phyloP scores from a whole-genome alignment of 2,888 invertebrate genomes.

The Euplagia quadripunctaria region DNA sequence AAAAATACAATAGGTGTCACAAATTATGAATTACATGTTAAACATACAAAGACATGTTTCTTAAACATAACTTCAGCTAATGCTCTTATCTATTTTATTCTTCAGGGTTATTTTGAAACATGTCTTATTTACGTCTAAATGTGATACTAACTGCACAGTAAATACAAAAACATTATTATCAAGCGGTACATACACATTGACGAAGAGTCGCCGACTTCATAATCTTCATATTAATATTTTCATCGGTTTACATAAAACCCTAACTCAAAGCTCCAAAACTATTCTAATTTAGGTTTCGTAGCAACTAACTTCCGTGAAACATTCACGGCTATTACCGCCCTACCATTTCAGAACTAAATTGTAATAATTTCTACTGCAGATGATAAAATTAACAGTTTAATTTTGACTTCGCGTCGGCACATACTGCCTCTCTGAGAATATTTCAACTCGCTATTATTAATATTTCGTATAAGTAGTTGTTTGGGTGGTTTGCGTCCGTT shows the following conservation, averaged over 20 bases:
- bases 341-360: slow-evolving; percentile 36
- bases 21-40: too few relatives aligned
- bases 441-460: slow-evolving; percentile 52
- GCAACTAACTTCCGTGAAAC: slow-evolving; percentile 12
- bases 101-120: too few relatives aligned
- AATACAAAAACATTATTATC: too few relatives aligned
- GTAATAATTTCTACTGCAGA: slow-evolving; percentile 41
- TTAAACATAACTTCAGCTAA: too few relatives aligned
- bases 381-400: slow-evolving; percentile 47
- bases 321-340: slow-evolving; percentile 13
- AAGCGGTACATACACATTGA: too few relatives aligned
- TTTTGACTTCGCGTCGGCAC: slow-evolving; percentile 33
- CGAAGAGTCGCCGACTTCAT: too few relatives aligned
- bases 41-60: too few relatives aligned
- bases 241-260: slow-evolving; percentile 2
- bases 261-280: slow-evolving; percentile 16
- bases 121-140: too few relatives aligned
- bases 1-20: too few relatives aligned
- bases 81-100: too few relatives aligned
- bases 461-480: slow-evolving; percentile 55
- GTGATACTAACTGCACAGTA: too few relatives aligned
- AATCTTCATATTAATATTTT: not conserved
- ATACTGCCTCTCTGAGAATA: slow-evolving; percentile 42
- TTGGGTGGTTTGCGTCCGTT: slow-evolving; percentile 40
- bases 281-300: slow-evolving; percentile 25